Evolutionary conservation across 1,140 invertebrate genomes (phyloP).

Genomic region (Camponotus pennsylvanicus): DNA sequence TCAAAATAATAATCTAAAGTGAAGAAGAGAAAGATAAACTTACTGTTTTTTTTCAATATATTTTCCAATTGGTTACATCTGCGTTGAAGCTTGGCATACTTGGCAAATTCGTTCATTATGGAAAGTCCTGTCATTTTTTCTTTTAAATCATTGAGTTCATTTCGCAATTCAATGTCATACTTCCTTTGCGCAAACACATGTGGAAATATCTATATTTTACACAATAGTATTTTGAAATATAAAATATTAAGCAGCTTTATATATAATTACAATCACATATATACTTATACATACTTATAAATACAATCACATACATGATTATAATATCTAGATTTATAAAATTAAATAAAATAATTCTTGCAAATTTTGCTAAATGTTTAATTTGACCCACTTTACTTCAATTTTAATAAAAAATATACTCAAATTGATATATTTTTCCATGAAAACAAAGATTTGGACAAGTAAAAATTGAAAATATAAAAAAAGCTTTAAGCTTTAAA

Average conservation of each 20-base stretch:
- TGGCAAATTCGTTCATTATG: conserved; percentile 88
- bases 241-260: background rate
- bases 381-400: no score
- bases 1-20: conserved; percentile 5
- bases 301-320: background rate
- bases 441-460: background rate
- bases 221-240: conserved; percentile 30
- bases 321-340: background rate
- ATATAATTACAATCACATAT: background rate
- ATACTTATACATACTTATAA: background rate
- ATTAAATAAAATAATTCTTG: background rate
- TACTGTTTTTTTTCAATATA: conserved; percentile 77
- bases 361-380: background rate
- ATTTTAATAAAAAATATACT: background rate
- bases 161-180: conserved; percentile 70
- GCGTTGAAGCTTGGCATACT: conserved; percentile 87
- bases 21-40: conserved; percentile 26
- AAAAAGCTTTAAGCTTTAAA: no score
- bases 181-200: conserved; percentile 71
- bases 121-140: conserved; percentile 85
- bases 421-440: background rate
- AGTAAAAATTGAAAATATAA: background rate
- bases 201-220: conserved; percentile 73
- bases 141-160: conserved; percentile 83
- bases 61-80: conserved; percentile 85